These are phyloP conservation scores for Oscheius sp. DNA, from an alignment of 2,888 invertebrate species.

Conservation along the genomic window DNA sequence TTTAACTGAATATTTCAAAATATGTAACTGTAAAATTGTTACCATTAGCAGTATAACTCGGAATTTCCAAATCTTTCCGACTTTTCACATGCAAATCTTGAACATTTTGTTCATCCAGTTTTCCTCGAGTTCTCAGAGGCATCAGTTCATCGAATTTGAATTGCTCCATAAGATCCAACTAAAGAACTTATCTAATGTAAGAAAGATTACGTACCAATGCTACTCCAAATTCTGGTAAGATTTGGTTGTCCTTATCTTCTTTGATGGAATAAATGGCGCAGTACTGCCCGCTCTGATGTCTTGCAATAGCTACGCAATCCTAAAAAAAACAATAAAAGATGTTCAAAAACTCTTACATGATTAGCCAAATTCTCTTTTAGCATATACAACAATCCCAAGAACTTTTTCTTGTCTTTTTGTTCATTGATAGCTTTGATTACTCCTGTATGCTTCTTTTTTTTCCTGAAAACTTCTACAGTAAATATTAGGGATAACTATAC, in stretches of 20 bases:
- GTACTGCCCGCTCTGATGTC: slow-evolving; percentile 17
- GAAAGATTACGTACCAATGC: slow-evolving; percentile 7
- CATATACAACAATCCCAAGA: slow-evolving; percentile 1
- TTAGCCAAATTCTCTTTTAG: not conserved
- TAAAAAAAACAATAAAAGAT: not conserved
- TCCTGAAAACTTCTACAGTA: not conserved
- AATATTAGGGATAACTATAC: not conserved
- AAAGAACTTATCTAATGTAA: not conserved
- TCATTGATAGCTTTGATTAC: not conserved
- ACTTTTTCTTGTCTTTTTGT: slow-evolving; percentile 1
- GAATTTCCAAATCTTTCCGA: slow-evolving; percentile 5
- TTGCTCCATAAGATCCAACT: slow-evolving; percentile 6
- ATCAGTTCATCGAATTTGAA: slow-evolving; percentile 11
- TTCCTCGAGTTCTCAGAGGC: not conserved
- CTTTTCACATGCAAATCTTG: not conserved
- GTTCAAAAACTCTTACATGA: not conserved
- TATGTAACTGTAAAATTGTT: not conserved
- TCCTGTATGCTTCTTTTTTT: not conserved
- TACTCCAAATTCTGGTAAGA: not conserved
- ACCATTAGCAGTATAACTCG: slow-evolving; percentile 11
- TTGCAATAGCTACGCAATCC: slow-evolving; percentile 23
- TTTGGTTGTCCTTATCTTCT: not conserved
- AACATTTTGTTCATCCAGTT: not conserved
- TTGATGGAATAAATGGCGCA: slow-evolving; percentile 8
- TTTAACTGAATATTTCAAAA: not conserved